Evolutionary conservation across 2,888 invertebrate species (phyloP), one percentile per base, ranked within the genome.

Genomic region (Phyllotreta striolata): DNA sequence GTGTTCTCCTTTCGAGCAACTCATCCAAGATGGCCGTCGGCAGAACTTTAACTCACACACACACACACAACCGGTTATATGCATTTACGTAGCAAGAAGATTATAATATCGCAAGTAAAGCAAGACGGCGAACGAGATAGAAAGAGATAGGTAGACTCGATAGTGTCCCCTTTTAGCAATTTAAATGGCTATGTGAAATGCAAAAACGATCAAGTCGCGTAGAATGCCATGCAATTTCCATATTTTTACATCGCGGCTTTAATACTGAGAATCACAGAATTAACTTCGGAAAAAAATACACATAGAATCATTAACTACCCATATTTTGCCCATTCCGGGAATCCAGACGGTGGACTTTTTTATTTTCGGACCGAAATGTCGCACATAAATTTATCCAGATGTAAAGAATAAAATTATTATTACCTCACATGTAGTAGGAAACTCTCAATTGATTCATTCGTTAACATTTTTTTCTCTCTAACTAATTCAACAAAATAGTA

Each of bases 151-250:
- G 76, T 76, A 74, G 73, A 24, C 72, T 74, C 72, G 80, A 80
- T 80, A 80, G 79, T 80, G 80, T 80, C 79, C 79, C 79, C 79
- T 80, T 81, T 81, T 81, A 81, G 82, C 82, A 81, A 82, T 82
- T 81, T 81, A 82, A 82, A 82, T 81, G 80, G 78, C 76, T 77
- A 75, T 77, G 78, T 78, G 77, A 80, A 52, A 81, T 81, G 80
- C 80, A 80, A 81, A 81, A 80, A 74, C 79, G 77, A 59, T 59
- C 60, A 38, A 54, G 14, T 60, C 60, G 59, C 52, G 49, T 51
- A 51, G 51, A 51, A 59, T 76, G 73, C 71, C 71, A 66, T 65
- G 72, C 75, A 72, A 77, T 77, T 76, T 76, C 76, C 77, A 76
- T 77, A 77, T 75, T 76, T 77, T 76, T 77, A 76, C 76, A 77